These are phyloP conservation scores for Cylindroiulus punctatus DNA, from an alignment of 2,888 invertebrate species.

Conservation along the genomic window DNA sequence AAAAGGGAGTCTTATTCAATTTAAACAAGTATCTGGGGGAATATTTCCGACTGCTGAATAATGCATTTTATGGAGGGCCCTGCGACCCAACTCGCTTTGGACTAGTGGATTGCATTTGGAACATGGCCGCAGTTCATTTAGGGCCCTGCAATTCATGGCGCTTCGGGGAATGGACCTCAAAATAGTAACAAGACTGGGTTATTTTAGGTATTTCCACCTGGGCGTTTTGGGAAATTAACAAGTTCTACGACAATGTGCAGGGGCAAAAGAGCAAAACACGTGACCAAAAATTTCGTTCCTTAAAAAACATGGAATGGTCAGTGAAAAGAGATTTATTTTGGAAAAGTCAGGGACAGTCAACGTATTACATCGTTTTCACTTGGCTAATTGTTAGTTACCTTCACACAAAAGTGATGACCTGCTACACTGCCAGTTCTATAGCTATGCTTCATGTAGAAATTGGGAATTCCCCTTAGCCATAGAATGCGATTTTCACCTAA, in stretches of 20 bases:
- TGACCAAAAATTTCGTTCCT: no score
- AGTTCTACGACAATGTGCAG: not conserved
- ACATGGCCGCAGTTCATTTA: not conserved
- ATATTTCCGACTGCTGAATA: not conserved
- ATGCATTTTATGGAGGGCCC: constrained; percentile 32
- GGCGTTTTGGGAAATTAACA: constrained; percentile 3
- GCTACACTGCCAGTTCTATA: no score
- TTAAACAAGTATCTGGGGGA: constrained; percentile 5
- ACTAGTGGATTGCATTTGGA: not conserved
- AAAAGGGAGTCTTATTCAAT: constrained; percentile 5
- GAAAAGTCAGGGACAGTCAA: no score
- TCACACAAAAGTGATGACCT: no score
- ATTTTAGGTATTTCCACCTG: not conserved
- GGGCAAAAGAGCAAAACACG: no score
- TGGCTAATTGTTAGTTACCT: no score
- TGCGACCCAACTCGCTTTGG: not conserved
- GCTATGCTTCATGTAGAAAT: no score
- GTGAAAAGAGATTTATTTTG: no score
- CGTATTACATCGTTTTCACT: no score
- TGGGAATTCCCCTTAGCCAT: no score
- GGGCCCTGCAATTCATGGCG: not conserved
- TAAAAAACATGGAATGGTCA: no score
- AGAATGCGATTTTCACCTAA: no score
- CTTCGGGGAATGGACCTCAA: not conserved
- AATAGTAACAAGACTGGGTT: not conserved